Conservation (phyloP, 1,140 invertebrate genomes). For the Laupala kohalensis region DNA sequence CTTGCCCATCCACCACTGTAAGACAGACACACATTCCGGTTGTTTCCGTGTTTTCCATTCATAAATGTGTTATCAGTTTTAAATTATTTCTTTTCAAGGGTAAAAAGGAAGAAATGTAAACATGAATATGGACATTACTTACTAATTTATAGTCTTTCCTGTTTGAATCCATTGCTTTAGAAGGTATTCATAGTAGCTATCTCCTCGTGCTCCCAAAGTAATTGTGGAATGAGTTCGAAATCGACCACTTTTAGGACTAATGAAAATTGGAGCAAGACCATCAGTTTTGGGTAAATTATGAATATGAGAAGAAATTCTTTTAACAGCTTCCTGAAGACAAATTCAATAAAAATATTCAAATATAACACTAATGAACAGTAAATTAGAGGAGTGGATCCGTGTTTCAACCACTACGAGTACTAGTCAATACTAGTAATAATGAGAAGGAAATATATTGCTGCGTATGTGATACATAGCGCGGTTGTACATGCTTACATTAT, state of each 20-base stretch:
- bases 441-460: too few relatives aligned
- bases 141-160: slow-evolving; percentile 80
- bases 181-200: slow-evolving; percentile 89
- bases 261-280: slow-evolving; percentile 94
- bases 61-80: too few relatives aligned
- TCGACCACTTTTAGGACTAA: slow-evolving; percentile 83
- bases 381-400: too few relatives aligned
- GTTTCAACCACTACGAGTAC: too few relatives aligned
- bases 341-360: not conserved
- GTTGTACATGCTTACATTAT: too few relatives aligned
- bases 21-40: too few relatives aligned
- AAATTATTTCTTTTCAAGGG: too few relatives aligned
- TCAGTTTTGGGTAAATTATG: slow-evolving; percentile 78
- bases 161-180: slow-evolving; percentile 90
- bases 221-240: slow-evolving; percentile 76
- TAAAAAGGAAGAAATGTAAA: not conserved
- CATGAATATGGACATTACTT: slow-evolving; percentile 28
- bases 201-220: slow-evolving; percentile 79
- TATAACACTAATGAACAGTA: not conserved
- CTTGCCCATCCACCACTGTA: too few relatives aligned
- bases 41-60: not conserved
- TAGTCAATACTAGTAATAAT: too few relatives aligned
- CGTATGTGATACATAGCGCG: too few relatives aligned
- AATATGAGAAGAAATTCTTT: slow-evolving; percentile 77
- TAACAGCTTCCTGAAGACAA: slow-evolving; percentile 50